These are phyloP conservation scores for Mimachlamys varia DNA, from an alignment of 2,888 invertebrate genomes.

Conservation along the genomic window DNA sequence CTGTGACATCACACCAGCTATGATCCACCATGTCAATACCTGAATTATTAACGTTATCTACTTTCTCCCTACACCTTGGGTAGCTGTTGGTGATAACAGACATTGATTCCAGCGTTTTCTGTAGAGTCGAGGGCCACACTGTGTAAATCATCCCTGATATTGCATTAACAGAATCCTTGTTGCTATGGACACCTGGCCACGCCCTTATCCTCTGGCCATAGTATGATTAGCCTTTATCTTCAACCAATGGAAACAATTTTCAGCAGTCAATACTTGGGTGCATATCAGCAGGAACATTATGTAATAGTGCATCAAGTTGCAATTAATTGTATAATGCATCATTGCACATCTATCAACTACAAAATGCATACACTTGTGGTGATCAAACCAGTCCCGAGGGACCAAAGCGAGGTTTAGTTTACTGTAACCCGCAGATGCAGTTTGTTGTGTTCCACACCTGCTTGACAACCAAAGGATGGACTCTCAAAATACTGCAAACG, in stretches of 20 bases:
- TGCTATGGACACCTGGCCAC: neutral
- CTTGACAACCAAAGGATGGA: neutral
- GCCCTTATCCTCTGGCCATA: neutral
- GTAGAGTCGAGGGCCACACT: neutral
- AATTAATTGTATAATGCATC: conserved; percentile 20
- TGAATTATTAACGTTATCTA: conserved; percentile 29
- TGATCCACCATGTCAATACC: neutral
- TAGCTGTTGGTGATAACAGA: neutral
- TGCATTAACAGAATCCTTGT: neutral
- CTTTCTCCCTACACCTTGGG: neutral
- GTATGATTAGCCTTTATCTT: conserved; percentile 13
- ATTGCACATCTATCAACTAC: neutral
- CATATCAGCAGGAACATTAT: neutral
- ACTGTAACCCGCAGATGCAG: neutral
- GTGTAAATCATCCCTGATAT: neutral
- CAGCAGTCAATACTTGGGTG: neutral
- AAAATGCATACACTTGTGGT: neutral
- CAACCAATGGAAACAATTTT: neutral
- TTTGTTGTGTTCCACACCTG: conserved; percentile 30
- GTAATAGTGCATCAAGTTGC: conserved; percentile 20
- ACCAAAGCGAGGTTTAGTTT: conserved; percentile 4
- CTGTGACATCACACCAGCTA: neutral
- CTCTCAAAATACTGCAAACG: neutral
- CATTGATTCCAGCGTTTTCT: neutral
- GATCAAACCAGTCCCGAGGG: neutral